Conservation (phyloP, 2,113 vertebrate species). For the Xyrauchen texanus region DNA sequence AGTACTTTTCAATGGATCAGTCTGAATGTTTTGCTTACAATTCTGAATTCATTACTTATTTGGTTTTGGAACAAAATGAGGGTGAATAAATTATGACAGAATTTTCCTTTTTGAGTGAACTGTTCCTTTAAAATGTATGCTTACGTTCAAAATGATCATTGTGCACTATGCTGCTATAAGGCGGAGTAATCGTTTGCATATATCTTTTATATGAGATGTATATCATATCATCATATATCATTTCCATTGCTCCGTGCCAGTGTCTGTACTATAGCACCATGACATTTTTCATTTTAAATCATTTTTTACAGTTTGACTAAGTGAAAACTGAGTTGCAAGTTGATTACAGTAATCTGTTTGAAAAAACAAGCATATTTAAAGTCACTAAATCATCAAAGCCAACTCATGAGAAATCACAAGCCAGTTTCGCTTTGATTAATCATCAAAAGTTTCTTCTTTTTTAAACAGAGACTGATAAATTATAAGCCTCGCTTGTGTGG, state of each 20-base stretch:
- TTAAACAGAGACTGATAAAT: not conserved
- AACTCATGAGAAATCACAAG: not conserved
- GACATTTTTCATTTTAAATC: not conserved
- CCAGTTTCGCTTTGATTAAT: conserved; percentile 9
- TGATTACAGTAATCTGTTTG: not conserved
- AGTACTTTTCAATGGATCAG: too few species aligned
- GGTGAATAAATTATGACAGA: too few species aligned
- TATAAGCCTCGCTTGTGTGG: not conserved
- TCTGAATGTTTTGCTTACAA: too few species aligned
- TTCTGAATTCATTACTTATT: too few species aligned
- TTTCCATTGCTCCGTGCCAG: not conserved
- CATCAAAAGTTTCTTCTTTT: not conserved
- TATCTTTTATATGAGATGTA: not conserved
- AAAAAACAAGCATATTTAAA: not conserved
- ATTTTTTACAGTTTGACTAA: not conserved
- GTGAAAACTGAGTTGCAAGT: not conserved
- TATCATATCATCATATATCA: not conserved
- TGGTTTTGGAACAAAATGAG: too few species aligned
- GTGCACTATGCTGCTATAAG: not conserved
- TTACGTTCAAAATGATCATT: not conserved
- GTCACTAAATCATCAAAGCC: not conserved
- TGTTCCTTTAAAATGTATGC: not conserved
- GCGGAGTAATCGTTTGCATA: not conserved
- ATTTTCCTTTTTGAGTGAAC: too few species aligned
- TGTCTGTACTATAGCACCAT: not conserved